A percentile compares a stretch with the other conserved stretches of the same genome.
These are phyloP conservation scores for Protophormia terraenovae DNA, from an alignment of 2,888 invertebrate species.

Conservation along the genomic window DNA sequence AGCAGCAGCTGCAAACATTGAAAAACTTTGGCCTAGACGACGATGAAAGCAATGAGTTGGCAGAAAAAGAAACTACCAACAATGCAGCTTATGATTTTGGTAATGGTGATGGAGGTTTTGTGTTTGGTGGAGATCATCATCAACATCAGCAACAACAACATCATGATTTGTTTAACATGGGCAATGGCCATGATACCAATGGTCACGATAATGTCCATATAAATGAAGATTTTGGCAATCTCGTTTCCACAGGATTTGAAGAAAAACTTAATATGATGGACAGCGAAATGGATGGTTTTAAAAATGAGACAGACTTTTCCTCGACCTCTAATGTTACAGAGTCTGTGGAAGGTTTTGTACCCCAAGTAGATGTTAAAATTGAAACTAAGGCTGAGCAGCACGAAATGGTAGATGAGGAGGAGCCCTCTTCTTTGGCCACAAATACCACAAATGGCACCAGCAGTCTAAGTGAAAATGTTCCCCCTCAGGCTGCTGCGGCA, in stretches of 20 bases:
- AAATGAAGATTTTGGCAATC: neutral
- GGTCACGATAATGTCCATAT: slow-evolving; percentile 31
- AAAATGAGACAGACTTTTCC: slow-evolving; percentile 76
- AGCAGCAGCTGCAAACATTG: slow-evolving; percentile 66
- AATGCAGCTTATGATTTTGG: slow-evolving; percentile 61
- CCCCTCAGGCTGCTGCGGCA: slow-evolving; percentile 34
- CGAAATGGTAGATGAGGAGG: slow-evolving; percentile 73
- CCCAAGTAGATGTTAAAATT: slow-evolving; percentile 67
- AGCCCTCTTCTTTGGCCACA: slow-evolving; percentile 77
- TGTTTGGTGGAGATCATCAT: slow-evolving; percentile 48
- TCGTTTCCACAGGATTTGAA: slow-evolving; percentile 25
- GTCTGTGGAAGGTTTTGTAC: slow-evolving; percentile 67
- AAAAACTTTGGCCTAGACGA: slow-evolving; percentile 64
- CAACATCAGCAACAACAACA: slow-evolving; percentile 47
- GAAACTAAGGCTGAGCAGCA: slow-evolving; percentile 55
- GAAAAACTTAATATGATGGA: slow-evolving; percentile 67
- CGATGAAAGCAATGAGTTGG: slow-evolving; percentile 68
- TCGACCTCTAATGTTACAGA: slow-evolving; percentile 75
- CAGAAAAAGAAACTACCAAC: slow-evolving; percentile 61
- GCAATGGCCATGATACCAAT: slow-evolving; percentile 69
- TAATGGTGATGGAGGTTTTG: slow-evolving; percentile 58
- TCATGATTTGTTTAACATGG: slow-evolving; percentile 65
- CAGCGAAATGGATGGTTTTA: slow-evolving; percentile 75
- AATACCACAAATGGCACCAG: slow-evolving; percentile 76
- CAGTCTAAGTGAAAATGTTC: slow-evolving; percentile 75